Conservation (phyloP, 1,140 invertebrate species). For the Harlomillsia oculata region DNA sequence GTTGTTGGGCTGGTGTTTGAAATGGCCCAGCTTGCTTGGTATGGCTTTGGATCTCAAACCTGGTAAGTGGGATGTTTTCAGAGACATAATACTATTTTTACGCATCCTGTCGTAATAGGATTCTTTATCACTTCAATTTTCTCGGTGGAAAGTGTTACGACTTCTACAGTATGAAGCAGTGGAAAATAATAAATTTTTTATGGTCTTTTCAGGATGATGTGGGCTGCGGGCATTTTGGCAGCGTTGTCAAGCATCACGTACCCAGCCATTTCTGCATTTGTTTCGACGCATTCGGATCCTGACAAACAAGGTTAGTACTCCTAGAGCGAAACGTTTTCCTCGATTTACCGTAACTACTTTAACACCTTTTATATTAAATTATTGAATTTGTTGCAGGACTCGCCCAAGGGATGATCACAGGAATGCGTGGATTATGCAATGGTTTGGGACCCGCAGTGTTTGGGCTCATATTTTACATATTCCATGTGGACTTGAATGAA, state of each 20-base stretch:
- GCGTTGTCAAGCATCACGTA: constrained; percentile 92
- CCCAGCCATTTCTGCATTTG: constrained; percentile 98
- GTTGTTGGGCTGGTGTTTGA: constrained; percentile 89
- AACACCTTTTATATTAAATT: background rate
- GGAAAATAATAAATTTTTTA: constrained; percentile 6
- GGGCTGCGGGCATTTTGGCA: constrained; percentile 91
- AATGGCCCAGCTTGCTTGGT: constrained; percentile 93
- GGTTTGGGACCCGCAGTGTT: constrained; percentile 91
- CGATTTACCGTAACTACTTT: background rate
- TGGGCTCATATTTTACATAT: constrained; percentile 96
- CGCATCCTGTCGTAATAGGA: background rate
- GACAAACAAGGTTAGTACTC: constrained; percentile 80
- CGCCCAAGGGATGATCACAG: constrained; percentile 97
- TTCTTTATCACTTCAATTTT: too few species aligned
- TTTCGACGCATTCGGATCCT: constrained; percentile 89
- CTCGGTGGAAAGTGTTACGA: too few species aligned
- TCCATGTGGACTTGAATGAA: constrained; percentile 92
- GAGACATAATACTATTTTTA: background rate
- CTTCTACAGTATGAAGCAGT: too few species aligned
- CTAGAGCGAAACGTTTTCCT: too few species aligned
- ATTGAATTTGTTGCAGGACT: constrained; percentile 53
- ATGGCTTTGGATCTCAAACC: constrained; percentile 78
- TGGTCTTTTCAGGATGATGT: constrained; percentile 79
- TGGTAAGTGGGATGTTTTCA: constrained; percentile 49
- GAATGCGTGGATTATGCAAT: constrained; percentile 85